Evolutionary conservation across 2,797 vertebrate genomes (phyloP), one percentile per base, ranked within the genome.

Genomic region (Acrossocheilus wenchowensis): DNA sequence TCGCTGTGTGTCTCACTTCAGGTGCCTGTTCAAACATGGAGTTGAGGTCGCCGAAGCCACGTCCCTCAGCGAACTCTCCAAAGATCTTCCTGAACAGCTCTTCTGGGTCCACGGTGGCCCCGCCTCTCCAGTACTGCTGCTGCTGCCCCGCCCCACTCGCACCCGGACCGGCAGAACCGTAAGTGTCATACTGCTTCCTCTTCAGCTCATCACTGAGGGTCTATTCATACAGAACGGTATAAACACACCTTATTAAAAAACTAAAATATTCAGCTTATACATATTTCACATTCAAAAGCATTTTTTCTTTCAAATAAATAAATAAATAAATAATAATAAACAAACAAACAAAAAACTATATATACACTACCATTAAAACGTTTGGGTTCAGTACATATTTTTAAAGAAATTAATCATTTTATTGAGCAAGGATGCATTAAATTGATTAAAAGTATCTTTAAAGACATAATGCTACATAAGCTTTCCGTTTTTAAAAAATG

Each of bases 1-100:
- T 62, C 68, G 2, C 11, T 64, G 6, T 34, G 2, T 50, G 73
- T 60, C 95, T 75, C 84, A 99, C 98, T 96, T 99, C 97, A 82
- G 98, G 97, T 0, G 97, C 97, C 86, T 98, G 97, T 77, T 97
- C 96, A 88, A 99, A 99, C 11, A 97, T 95, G 10, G 90, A 93
- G 83, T 94, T 96, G 87, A 99, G 97, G 89, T 99, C 97, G 0
- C 97, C 96, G 0, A 99, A 99, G 57, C 95, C 95, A 0, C 95
- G 91, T 0, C 95, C 95, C 15, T 96, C 97, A 0, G 97, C 96
- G 86, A 98, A 99, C 78, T 99, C 98, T 6, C 98, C 98, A 0
- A 99, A 99, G 91, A 99, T 99, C 93, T 97, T 99, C 80, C 96
- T 95, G 94, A 99, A 99, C 2, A 99, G 97, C 89, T 99, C 98